These are phyloP conservation scores for Nesoenas mayeri DNA, from an alignment of 2,113 vertebrate genomes.

Conservation along the genomic window DNA sequence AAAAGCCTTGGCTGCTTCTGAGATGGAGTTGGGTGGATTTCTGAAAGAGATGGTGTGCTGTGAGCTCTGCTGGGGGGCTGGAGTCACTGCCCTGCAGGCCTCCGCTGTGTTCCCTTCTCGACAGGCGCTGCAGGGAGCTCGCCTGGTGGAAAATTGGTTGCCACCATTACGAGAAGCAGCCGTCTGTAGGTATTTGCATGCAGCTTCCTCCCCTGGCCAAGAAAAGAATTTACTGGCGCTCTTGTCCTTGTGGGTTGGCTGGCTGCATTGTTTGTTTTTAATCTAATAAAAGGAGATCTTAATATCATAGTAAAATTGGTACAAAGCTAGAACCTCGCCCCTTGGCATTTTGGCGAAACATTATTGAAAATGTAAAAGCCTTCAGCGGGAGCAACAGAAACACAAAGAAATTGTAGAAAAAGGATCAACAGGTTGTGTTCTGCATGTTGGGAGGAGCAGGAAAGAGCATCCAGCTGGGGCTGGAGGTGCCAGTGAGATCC, in stretches of 20 bases:
- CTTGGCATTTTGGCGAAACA: slow-evolving; percentile 30
- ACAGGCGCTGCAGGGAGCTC: neutral
- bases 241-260: slow-evolving; percentile 58
- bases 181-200: neutral
- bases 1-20: neutral
- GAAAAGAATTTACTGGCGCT: slow-evolving; percentile 41
- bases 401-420: slow-evolving; percentile 26
- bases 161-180: neutral
- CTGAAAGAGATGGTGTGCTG: neutral
- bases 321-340: slow-evolving; percentile 44
- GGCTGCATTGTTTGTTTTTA: slow-evolving; percentile 61
- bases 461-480: neutral
- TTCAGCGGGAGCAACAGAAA: slow-evolving; percentile 33
- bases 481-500: neutral
- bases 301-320: slow-evolving; percentile 55
- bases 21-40: neutral
- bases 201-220: neutral
- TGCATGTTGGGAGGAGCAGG: neutral
- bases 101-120: neutral
- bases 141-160: accelerated
- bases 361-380: slow-evolving; percentile 54
- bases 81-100: neutral
- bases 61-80: neutral
- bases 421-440: slow-evolving; percentile 18
- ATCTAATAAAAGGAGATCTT: slow-evolving; percentile 64